A percentile compares a stretch with the other conserved stretches of the same genome.
These are phyloP conservation scores for Pyrgilauda ruficollis DNA, from an alignment of 2,113 vertebrate genomes.

Conservation along the genomic window DNA sequence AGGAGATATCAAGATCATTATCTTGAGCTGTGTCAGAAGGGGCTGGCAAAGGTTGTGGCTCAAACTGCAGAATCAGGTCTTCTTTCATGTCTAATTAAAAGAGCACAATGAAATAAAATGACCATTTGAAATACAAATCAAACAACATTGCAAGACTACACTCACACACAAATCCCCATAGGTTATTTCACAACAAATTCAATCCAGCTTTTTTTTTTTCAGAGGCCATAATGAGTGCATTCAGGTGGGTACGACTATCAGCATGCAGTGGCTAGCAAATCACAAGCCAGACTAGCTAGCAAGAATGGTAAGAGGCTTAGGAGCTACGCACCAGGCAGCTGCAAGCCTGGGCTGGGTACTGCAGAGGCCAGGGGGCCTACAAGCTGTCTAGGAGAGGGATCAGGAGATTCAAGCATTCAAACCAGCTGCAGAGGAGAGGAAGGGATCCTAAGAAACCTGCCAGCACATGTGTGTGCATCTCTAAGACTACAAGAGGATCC, in stretches of 20 bases:
- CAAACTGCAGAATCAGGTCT: conserved; percentile 82
- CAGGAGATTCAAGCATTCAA: not conserved
- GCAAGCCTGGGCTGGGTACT: not conserved
- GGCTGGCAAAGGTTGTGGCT: conserved; percentile 86
- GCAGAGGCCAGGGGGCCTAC: not conserved
- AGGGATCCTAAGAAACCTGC: not conserved
- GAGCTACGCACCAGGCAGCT: not conserved
- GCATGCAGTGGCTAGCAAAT: not conserved
- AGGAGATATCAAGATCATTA: conserved; percentile 85
- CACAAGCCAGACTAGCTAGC: not conserved
- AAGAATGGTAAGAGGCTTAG: not conserved
- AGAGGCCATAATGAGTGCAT: not conserved
- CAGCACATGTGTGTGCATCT: fast-evolving
- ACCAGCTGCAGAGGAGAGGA: not conserved
- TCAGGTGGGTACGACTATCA: not conserved
- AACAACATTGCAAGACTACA: not conserved
- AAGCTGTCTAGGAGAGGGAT: not conserved
- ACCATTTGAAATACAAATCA: not conserved
- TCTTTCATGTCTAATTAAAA: conserved; percentile 79
- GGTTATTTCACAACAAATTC: not conserved
- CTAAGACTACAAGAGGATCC: not conserved
- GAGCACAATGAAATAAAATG: not conserved
- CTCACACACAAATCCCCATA: not conserved
- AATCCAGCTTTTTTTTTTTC: not conserved
- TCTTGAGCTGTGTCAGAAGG: conserved; percentile 74